Evolutionary conservation across 1,140 invertebrate species (phyloP).

Genomic region (Thrips palmi): DNA sequence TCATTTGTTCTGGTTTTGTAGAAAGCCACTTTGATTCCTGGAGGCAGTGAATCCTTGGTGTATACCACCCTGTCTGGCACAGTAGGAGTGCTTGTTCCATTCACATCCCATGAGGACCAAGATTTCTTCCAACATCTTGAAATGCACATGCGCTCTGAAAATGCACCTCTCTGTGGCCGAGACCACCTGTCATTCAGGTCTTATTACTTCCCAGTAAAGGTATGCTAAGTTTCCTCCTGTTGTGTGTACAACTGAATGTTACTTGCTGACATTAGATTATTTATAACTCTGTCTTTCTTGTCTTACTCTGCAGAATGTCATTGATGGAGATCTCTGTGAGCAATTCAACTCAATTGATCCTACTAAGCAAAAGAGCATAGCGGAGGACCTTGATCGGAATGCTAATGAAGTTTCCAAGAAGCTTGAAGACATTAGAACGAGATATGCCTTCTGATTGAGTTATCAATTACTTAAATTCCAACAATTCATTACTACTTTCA

Average conservation of each 20-base stretch:
- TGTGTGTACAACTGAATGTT: not conserved
- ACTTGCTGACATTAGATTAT: slow-evolving; percentile 1
- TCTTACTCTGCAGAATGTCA: slow-evolving; percentile 57
- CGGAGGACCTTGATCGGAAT: slow-evolving; percentile 82
- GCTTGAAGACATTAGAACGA: slow-evolving; percentile 80
- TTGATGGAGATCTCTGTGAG: slow-evolving; percentile 98
- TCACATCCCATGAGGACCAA: slow-evolving; percentile 95
- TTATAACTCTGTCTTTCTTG: slow-evolving; percentile 7
- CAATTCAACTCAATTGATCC: slow-evolving; percentile 94
- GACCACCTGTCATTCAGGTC: slow-evolving; percentile 95
- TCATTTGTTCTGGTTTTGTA: slow-evolving; percentile 28
- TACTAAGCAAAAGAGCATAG: slow-evolving; percentile 85
- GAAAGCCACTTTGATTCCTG: slow-evolving; percentile 91
- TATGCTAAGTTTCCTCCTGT: slow-evolving; percentile 22
- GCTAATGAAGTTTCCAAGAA: slow-evolving; percentile 94
- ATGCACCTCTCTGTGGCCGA: slow-evolving; percentile 86
- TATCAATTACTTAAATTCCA: no score
- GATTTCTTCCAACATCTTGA: slow-evolving; percentile 99
- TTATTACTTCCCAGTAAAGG: slow-evolving; percentile 95
- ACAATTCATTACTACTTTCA: no score
- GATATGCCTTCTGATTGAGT: slow-evolving; percentile 90
- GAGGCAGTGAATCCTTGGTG: slow-evolving; percentile 86
- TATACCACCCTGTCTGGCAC: slow-evolving; percentile 92
- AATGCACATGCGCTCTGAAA: slow-evolving; percentile 98
- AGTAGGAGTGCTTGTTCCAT: slow-evolving; percentile 91